Base-by-base conservation (phyloP, 2,113 vertebrate species). In the Caracal caracal region DNA sequence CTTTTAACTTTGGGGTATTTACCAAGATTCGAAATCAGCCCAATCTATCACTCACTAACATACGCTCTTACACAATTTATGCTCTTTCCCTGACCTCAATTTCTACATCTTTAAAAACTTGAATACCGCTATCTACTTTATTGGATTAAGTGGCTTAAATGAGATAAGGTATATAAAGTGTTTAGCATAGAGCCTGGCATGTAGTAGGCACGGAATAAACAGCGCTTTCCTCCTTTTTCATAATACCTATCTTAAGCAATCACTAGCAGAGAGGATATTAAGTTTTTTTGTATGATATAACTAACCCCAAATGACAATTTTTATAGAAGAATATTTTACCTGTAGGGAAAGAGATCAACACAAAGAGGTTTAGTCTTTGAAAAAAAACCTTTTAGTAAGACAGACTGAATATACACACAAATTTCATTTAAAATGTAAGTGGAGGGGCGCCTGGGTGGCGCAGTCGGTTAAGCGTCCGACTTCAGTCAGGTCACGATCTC, bases 81-180 rank as follows among this genome's bases (percentile, higher is more conserved):
- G 61, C 16, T 95, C 65, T 79, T 95, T 63, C 61, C 49, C 56
- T 85, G 79, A 80, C 13, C 33, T 80, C 56, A 63, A 5, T 43
- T 73, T 80, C 13, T 12, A 49, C 20, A n/a, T 81, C 24, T 93
- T 95, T 95, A 84, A 71, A 95, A 94, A 70, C n/a, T 63, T 8
- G 51, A 24, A 75, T 56, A n/a, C 15, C 40, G 40, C 33, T 70
- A 70, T 70, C 7, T 73, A 43, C 28, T 80, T 96, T 73, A 53
- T 17, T 35, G 37, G 26, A 49, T 78, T 70, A 89, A 75, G 19
- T 93, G 35, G 87, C 92, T 95, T 49, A 53, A 87, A 87, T 80
- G 40, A 86, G 65, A 73, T 43, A 66, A 82, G 16, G 5, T 70
- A 51, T 70, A 63, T 75, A 51, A 81, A 35, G 70, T 70, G 40